Evolutionary conservation across 2,113 vertebrate species (phyloP).

Genomic region (human): DNA sequence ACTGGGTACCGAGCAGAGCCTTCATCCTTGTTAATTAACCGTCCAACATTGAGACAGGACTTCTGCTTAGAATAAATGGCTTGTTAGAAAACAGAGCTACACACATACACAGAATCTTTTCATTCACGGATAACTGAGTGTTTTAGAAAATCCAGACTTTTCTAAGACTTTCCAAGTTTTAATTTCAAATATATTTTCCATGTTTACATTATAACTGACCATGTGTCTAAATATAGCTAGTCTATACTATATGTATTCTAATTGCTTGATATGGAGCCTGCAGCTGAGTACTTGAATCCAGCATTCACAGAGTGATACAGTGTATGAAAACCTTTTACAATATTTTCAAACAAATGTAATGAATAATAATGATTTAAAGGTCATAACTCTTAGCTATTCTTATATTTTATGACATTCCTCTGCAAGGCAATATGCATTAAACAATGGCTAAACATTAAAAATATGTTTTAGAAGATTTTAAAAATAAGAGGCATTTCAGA

Average conservation of each 20-base stretch:
- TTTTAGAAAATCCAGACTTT: background rate
- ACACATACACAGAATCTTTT: background rate
- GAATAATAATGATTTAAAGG: background rate
- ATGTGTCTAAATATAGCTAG: background rate
- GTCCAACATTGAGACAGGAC: background rate
- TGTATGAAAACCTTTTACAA: background rate
- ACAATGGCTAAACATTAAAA: background rate
- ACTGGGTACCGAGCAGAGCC: background rate
- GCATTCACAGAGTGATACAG: background rate
- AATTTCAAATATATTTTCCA: background rate
- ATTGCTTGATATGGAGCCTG: background rate
- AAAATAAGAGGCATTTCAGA: background rate
- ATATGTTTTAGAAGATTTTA: background rate
- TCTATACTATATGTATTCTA: background rate
- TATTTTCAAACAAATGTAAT: constrained; percentile 28
- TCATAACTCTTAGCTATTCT: background rate
- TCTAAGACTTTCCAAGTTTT: background rate
- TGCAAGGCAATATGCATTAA: constrained; percentile 16
- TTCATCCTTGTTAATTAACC: background rate
- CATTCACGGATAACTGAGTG: background rate
- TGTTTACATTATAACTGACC: background rate
- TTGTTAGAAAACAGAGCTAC: background rate
- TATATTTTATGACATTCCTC: background rate
- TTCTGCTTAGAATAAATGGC: background rate
- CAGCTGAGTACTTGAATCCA: background rate